Evolutionary conservation across 1,140 invertebrate species (phyloP).

Genomic region (Neomicropteryx cornuta): DNA sequence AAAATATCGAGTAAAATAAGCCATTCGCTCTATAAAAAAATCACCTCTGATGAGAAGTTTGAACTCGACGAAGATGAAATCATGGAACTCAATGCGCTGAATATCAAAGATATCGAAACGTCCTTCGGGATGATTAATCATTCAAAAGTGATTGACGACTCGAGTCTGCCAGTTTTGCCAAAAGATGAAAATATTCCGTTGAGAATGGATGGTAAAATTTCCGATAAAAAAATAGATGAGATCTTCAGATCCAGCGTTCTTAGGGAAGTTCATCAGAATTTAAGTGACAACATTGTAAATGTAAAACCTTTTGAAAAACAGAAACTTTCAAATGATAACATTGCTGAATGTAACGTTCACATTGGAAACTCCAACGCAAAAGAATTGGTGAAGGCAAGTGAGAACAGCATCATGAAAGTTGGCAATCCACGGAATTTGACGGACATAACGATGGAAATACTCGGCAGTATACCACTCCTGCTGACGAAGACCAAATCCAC

Average conservation of each 20-base stretch:
- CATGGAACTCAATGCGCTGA: constrained; percentile 32
- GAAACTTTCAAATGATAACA: too few relatives aligned
- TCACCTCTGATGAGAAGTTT: constrained; percentile 32
- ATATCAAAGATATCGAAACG: constrained; percentile 8
- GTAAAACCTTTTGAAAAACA: too few relatives aligned
- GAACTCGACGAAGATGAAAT: constrained; percentile 30
- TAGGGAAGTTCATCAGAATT: too few relatives aligned
- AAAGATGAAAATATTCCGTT: constrained; percentile 23
- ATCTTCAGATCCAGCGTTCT: too few relatives aligned
- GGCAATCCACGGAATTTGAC: constrained; percentile 34
- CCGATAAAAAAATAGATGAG: constrained; percentile 24
- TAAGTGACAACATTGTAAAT: too few relatives aligned
- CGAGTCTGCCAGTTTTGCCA: too few relatives aligned
- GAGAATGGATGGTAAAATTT: constrained; percentile 21
- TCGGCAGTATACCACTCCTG: constrained; percentile 29
- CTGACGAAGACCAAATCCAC: constrained; percentile 17
- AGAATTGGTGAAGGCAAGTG: too few relatives aligned
- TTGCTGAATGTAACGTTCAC: too few relatives aligned
- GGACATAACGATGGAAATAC: constrained; percentile 28
- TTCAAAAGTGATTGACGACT: too few relatives aligned
- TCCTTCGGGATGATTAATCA: not conserved
- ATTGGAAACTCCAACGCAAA: too few relatives aligned
- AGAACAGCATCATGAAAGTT: too few relatives aligned
- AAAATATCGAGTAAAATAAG: constrained; percentile 28
- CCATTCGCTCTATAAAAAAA: constrained; percentile 28